Conservation (phyloP, 2,888 invertebrate genomes). For the Rhyacophila evoluta region DNA sequence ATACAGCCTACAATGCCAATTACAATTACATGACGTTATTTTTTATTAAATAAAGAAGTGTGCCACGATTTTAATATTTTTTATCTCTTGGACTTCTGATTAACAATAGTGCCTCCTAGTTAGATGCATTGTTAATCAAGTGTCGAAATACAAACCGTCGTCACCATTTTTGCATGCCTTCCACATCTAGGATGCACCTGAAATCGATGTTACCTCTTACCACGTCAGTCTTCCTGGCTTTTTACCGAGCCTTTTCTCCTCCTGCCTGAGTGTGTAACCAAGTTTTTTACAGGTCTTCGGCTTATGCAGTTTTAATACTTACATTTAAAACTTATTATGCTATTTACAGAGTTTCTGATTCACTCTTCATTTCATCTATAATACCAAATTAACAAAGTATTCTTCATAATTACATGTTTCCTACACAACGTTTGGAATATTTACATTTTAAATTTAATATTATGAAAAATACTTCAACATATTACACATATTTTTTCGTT, state of each 20-base stretch:
- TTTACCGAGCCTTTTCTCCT: not conserved
- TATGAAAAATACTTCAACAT: too few relatives aligned
- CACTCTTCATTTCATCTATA: too few relatives aligned
- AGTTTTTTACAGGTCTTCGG: constrained; percentile 16
- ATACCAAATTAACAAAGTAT: too few relatives aligned
- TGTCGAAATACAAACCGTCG: not conserved
- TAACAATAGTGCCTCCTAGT: not conserved
- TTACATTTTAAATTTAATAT: too few relatives aligned
- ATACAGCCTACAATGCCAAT: too few relatives aligned
- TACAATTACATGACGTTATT: too few relatives aligned
- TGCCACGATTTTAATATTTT: not conserved
- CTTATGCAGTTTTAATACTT: not conserved
- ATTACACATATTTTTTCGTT: too few relatives aligned
- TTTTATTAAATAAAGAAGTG: too few relatives aligned
- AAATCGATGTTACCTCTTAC: constrained; percentile 4
- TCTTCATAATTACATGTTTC: too few relatives aligned
- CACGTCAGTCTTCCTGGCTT: constrained; percentile 19
- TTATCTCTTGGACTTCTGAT: not conserved
- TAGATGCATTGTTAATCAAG: not conserved
- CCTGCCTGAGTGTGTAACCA: constrained; percentile 4
- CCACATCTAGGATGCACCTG: constrained; percentile 39
- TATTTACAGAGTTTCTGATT: not conserved
- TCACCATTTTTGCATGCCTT: constrained; percentile 18
- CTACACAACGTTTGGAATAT: too few relatives aligned
- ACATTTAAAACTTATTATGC: not conserved